phyloP scores from a whole-genome alignment of 2,888 invertebrate species.

The Thumatha senex region DNA sequence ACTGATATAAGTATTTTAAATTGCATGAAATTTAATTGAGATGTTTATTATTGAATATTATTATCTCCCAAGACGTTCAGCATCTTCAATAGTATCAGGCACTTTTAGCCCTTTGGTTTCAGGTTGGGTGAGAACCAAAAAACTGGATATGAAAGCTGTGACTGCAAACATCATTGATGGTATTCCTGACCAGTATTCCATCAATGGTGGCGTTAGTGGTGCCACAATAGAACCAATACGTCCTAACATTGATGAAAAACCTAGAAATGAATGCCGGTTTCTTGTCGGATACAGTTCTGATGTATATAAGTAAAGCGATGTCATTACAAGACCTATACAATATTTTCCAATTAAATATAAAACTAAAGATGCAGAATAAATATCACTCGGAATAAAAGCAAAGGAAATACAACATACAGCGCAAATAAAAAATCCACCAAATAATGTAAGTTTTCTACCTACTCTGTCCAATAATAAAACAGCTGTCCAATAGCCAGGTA shows the following conservation, averaged over 20 bases:
- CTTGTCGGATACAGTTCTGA: slow-evolving; percentile 89
- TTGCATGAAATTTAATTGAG: too few species aligned
- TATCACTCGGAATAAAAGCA: slow-evolving; percentile 71
- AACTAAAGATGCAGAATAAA: slow-evolving; percentile 53
- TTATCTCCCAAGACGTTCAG: slow-evolving; percentile 59
- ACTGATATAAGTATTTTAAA: not conserved
- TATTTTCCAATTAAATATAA: slow-evolving; percentile 86
- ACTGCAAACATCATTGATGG: slow-evolving; percentile 69
- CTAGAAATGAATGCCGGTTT: slow-evolving; percentile 86
- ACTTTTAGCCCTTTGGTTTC: slow-evolving; percentile 68
- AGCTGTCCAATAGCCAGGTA: slow-evolving; percentile 87
- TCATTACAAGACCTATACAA: slow-evolving; percentile 86
- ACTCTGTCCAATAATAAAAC: slow-evolving; percentile 84
- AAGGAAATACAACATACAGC: slow-evolving; percentile 79
- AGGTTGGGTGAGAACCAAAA: slow-evolving; percentile 69
- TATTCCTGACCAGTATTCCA: slow-evolving; percentile 73
- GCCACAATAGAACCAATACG: slow-evolving; percentile 87
- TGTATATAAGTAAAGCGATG: slow-evolving; percentile 86
- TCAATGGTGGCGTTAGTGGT: slow-evolving; percentile 86
- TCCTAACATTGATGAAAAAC: slow-evolving; percentile 88
- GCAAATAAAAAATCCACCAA: slow-evolving; percentile 67
- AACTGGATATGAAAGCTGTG: slow-evolving; percentile 61
- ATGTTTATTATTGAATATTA: too few species aligned
- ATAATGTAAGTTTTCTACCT: slow-evolving; percentile 77
- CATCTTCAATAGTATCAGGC: slow-evolving; percentile 76